Conservation (phyloP, 2,888 invertebrate species). For the Heliconius sara region DNA sequence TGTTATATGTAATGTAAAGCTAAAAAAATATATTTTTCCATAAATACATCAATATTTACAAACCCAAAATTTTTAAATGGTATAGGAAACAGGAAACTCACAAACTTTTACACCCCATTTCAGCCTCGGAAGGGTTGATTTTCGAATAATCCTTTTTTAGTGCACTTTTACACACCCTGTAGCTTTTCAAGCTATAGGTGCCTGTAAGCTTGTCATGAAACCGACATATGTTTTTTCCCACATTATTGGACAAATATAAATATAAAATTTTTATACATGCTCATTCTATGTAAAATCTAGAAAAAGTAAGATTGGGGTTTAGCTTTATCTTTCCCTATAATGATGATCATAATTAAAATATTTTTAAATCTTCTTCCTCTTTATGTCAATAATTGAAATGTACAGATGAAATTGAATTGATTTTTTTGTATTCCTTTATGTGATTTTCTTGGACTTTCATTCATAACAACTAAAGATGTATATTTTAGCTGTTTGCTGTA, state of each 20-base stretch:
- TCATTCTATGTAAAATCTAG: too few species aligned
- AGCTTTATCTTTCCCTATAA: too few species aligned
- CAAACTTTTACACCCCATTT: conserved; percentile 9
- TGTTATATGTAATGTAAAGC: too few species aligned
- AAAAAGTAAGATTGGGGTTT: too few species aligned
- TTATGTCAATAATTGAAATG: too few species aligned
- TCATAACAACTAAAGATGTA: too few species aligned
- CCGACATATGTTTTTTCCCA: not conserved
- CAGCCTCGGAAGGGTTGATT: conserved; percentile 1
- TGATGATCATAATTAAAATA: too few species aligned
- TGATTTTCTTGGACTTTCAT: too few species aligned
- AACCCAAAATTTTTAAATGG: not conserved
- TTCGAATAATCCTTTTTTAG: conserved; percentile 19
- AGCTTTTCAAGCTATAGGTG: not conserved
- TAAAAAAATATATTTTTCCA: not conserved
- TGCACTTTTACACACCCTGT: not conserved
- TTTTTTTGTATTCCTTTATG: too few species aligned
- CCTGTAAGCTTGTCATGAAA: not conserved
- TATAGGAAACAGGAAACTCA: not conserved
- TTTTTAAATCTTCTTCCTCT: too few species aligned
- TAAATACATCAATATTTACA: not conserved
- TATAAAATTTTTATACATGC: not conserved
- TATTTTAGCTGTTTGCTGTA: too few species aligned
- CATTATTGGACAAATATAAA: not conserved
- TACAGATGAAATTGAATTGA: too few species aligned